These are phyloP conservation scores for Australoheros scitulus DNA, from an alignment of 2,113 vertebrate species.

Conservation along the genomic window DNA sequence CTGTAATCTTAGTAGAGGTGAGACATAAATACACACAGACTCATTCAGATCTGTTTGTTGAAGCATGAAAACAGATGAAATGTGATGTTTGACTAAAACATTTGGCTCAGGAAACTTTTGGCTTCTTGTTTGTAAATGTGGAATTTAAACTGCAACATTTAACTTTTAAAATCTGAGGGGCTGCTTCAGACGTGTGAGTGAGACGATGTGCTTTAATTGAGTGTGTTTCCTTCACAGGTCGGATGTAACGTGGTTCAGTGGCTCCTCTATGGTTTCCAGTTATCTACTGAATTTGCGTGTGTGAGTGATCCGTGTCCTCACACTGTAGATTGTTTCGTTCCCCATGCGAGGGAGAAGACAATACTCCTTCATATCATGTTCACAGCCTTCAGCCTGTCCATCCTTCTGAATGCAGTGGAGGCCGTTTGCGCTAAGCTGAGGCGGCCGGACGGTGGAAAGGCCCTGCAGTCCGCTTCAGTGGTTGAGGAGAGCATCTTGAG, in stretches of 20 bases:
- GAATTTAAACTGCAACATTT: no score
- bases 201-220: no score
- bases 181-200: no score
- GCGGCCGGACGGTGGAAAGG: not conserved
- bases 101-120: no score
- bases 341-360: not conserved
- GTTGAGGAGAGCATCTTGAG: not conserved
- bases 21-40: not conserved
- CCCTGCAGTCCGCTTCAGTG: not conserved
- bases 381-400: not conserved
- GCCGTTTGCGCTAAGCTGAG: not conserved
- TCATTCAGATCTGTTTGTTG: not conserved
- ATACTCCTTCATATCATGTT: not conserved
- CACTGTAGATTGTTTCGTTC: not conserved
- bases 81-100: not conserved
- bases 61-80: not conserved
- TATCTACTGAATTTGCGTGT: not conserved
- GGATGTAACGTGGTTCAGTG: not conserved
- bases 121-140: no score
- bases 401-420: not conserved
- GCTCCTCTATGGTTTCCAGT: not conserved
- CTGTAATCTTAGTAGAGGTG: not conserved
- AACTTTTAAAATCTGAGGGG: no score
- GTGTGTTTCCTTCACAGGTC: not conserved
- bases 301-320: accelerated